Conservation (phyloP, 1,140 invertebrate species). For the Geopemphigus sp. region DNA sequence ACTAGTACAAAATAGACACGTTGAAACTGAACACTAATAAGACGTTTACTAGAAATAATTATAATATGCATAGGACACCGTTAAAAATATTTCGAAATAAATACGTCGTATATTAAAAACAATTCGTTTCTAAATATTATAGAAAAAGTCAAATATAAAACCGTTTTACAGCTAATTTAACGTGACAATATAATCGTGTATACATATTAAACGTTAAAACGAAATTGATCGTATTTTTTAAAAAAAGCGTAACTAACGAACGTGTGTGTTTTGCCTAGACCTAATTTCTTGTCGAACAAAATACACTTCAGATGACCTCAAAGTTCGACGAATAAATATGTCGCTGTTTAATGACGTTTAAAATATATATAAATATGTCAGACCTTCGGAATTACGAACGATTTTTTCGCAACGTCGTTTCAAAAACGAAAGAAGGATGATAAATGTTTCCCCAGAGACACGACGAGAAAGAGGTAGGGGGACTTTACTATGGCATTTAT, state of each 20-base stretch:
- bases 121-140: too few relatives aligned
- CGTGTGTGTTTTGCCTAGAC: not conserved
- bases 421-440: conserved; percentile 21
- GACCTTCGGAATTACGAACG: not conserved
- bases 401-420: not conserved
- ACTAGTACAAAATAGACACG: too few relatives aligned
- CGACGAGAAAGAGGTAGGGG: not conserved
- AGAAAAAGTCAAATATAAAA: too few relatives aligned
- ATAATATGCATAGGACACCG: too few relatives aligned
- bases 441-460: conserved; percentile 37
- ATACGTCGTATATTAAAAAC: too few relatives aligned
- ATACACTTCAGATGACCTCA: not conserved
- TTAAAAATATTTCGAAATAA: too few relatives aligned
- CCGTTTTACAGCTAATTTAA: too few relatives aligned
- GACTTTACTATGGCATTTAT: conserved; percentile 4
- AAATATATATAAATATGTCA: conserved; percentile 10
- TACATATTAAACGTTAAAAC: not conserved
- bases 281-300: not conserved
- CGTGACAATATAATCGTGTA: not conserved
- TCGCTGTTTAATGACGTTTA: not conserved
- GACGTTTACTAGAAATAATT: too few relatives aligned
- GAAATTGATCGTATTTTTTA: not conserved
- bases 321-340: not conserved
- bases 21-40: too few relatives aligned
- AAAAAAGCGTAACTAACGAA: not conserved